Evolutionary conservation across 2,113 vertebrate genomes (phyloP), one percentile per base, ranked within the genome.

Genomic region (Papio anubis): DNA sequence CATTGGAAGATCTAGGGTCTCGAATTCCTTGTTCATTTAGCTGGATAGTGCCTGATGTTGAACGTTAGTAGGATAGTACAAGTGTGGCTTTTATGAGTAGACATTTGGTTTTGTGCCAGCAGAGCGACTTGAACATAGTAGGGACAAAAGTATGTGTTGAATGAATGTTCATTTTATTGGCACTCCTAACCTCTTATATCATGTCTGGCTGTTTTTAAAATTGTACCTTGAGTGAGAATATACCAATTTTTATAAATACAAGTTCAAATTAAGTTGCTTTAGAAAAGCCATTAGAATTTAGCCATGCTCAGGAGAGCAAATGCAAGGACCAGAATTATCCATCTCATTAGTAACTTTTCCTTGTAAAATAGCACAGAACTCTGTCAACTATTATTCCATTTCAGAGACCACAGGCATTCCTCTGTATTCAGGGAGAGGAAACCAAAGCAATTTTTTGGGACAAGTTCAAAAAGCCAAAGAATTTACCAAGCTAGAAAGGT

Each of bases 251-350:
- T 92, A 66, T 17, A 83, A 76, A 55, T 80, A 45, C 64, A 83
- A 80, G 68, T 88, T 90, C 76, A 59, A 85, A 64, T 93, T 78
- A 87, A 96, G 5, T 97, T 96, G 72, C 72, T 90, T 96, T 38
- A 87, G 86, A 70, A 73, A 97, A 91, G 50, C n/a, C 8, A 38
- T 27, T 68, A 40, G 45, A 86, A 84, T 83, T 55, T 35, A 84
- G 61, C 45, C 87, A 83, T 27, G 57, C n/a, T 66, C 57, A 43
- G 61, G 16, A 81, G 20, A 88, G 55, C 45, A 86, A 94, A 93
- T 4, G 10, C 18, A 64, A 86, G 83, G 27, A 57, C 40, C 14
- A 89, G 81, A 95, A 72, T 50, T 16, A 75, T 38, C 68, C 75
- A 43, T 55, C n/a, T 81, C 8, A 17, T 91, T 48, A 75, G 43